phyloP scores from a whole-genome alignment of 2,797 vertebrate genomes.

The Pagetopsis macropterus region DNA sequence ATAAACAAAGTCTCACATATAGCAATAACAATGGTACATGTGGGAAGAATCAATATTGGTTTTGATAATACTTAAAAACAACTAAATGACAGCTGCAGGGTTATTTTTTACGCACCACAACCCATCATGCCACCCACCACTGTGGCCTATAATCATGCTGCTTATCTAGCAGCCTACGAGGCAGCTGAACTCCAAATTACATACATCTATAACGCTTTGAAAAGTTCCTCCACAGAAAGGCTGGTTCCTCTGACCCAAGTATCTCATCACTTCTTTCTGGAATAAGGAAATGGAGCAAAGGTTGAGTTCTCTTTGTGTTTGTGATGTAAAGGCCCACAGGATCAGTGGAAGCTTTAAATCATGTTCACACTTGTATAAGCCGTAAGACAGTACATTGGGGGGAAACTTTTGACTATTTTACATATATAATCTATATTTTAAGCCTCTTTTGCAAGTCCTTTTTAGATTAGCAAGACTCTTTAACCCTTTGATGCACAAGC shows the following conservation, averaged over 20 bases:
- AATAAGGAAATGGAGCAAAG: constrained; percentile 20
- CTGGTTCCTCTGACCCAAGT: constrained; percentile 47
- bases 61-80: constrained; percentile 1
- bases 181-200: constrained; percentile 39
- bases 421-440: constrained; percentile 10
- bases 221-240: constrained; percentile 31
- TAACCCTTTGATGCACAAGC: no score
- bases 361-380: constrained; percentile 3
- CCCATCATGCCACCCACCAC: constrained; percentile 20
- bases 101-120: constrained; percentile 4
- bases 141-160: constrained; percentile 43
- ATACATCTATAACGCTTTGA: constrained; percentile 23
- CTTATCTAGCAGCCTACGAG: constrained; percentile 34
- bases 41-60: constrained; percentile 6
- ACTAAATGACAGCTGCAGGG: constrained; percentile 21
- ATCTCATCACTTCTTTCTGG: constrained; percentile 17
- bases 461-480: not conserved
- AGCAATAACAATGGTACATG: constrained; percentile 22
- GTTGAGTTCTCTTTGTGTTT: constrained; percentile 9
- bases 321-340: not conserved
- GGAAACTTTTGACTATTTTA: not conserved
- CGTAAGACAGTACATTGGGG: not conserved
- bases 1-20: constrained; percentile 37
- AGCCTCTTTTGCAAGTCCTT: not conserved
- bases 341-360: constrained; percentile 3